Evolutionary conservation across 1,140 invertebrate genomes (phyloP).

Genomic region (Chelonus insularis): DNA sequence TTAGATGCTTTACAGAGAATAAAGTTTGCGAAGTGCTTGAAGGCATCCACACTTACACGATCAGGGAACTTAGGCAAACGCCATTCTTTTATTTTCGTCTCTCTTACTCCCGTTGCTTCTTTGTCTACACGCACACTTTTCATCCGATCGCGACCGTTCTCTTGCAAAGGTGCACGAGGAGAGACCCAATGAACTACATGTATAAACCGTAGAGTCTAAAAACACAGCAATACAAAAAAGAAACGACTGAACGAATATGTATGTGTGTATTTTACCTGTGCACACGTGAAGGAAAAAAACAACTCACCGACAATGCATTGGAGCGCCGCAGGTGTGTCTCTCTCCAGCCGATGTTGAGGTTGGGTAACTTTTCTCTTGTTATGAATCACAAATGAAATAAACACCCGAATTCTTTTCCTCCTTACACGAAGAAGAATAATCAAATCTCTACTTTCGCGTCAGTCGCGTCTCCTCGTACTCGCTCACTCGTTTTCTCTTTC

Average conservation of each 20-base stretch:
- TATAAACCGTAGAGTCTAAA: not conserved
- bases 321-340: constrained; percentile 38
- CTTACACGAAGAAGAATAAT: no score
- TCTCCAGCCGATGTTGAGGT: constrained; percentile 2
- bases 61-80: constrained; percentile 24
- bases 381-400: no score
- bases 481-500: constrained; percentile 16
- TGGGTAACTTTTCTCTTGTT: constrained; percentile 1
- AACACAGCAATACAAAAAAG: constrained; percentile 8
- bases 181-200: constrained; percentile 13
- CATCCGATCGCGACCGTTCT: constrained; percentile 4
- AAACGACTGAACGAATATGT: not conserved
- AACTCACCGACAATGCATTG: constrained; percentile 43
- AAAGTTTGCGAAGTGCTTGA: constrained; percentile 11
- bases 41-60: constrained; percentile 27
- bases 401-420: no score
- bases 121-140: not conserved
- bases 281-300: constrained; percentile 22
- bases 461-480: constrained; percentile 40
- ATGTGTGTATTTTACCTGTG: constrained; percentile 11
- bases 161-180: constrained; percentile 16
- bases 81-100: constrained; percentile 25
- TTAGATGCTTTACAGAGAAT: constrained; percentile 1
- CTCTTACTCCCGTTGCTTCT: constrained; percentile 5
- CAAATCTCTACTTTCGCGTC: constrained; percentile 9